Conservation (phyloP, 1,140 invertebrate genomes). For the Penaeus vannamei region DNA sequence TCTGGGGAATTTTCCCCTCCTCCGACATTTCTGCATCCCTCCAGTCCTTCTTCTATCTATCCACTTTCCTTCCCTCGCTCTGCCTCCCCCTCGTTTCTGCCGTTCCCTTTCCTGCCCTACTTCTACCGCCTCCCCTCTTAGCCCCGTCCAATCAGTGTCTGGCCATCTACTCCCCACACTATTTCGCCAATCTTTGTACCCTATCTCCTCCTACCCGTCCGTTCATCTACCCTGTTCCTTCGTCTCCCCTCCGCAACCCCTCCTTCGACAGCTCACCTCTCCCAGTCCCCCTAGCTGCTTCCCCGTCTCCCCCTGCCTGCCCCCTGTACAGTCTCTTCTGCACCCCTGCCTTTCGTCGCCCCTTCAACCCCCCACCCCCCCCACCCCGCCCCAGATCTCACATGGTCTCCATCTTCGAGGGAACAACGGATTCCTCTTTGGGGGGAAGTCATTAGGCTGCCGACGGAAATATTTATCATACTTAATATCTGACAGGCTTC, state of each 20-base stretch:
- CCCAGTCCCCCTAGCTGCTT: neutral
- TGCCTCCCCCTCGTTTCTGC: neutral
- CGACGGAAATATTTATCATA: no score
- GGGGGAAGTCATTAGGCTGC: no score
- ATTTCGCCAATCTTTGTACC: neutral
- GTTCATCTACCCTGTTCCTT: no score
- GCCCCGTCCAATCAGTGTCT: neutral
- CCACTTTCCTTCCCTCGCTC: neutral
- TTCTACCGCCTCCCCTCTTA: neutral
- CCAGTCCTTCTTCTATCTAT: no score
- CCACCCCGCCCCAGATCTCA: neutral
- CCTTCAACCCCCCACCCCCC: neutral
- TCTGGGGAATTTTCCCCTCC: no score
- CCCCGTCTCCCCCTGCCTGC: neutral
- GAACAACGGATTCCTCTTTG: no score
- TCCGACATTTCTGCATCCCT: no score
- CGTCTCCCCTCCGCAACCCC: neutral
- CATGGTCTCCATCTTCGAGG: neutral
- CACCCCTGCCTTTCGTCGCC: neutral
- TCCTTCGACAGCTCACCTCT: neutral
- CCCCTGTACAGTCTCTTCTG: constrained; percentile 7
- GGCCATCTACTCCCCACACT: neutral
- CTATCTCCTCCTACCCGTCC: constrained; percentile 16
- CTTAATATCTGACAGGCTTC: no score
- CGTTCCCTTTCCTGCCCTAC: neutral